Evolutionary conservation across 2,797 vertebrate species (phyloP).

Genomic region (Microhierax caerulescens): DNA sequence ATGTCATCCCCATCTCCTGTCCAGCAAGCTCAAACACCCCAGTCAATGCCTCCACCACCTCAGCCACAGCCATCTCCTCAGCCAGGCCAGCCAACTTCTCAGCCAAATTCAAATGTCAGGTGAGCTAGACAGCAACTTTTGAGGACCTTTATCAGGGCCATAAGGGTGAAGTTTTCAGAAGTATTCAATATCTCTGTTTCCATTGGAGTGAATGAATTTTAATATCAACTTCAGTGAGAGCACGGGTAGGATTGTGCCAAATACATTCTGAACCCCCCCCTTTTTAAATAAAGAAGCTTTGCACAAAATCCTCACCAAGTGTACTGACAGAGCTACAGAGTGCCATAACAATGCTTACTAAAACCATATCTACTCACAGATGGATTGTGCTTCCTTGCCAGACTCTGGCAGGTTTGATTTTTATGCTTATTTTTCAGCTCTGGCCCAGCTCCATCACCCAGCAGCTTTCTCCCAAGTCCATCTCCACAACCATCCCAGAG

Average conservation of each 20-base stretch:
- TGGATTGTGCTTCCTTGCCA: neutral
- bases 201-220: neutral
- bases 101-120: conserved; percentile 91
- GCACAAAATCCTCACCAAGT: neutral
- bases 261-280: neutral
- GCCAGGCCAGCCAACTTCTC: conserved; percentile 85
- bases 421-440: conserved; percentile 77
- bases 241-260: neutral
- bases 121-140: conserved; percentile 20
- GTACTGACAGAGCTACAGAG: neutral
- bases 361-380: neutral
- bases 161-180: neutral
- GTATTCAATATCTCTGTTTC: neutral
- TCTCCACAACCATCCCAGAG: conserved; percentile 96
- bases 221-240: neutral
- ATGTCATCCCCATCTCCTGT: conserved; percentile 93
- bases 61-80: conserved; percentile 92
- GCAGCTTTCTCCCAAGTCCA: conserved; percentile 95
- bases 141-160: neutral
- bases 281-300: neutral
- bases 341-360: neutral
- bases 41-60: conserved; percentile 91
- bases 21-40: conserved; percentile 87
- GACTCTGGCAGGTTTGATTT: neutral
- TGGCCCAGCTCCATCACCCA: conserved; percentile 91